Evolutionary conservation across 2,888 invertebrate species (phyloP).

Genomic region (Tyria jacobaeae): DNA sequence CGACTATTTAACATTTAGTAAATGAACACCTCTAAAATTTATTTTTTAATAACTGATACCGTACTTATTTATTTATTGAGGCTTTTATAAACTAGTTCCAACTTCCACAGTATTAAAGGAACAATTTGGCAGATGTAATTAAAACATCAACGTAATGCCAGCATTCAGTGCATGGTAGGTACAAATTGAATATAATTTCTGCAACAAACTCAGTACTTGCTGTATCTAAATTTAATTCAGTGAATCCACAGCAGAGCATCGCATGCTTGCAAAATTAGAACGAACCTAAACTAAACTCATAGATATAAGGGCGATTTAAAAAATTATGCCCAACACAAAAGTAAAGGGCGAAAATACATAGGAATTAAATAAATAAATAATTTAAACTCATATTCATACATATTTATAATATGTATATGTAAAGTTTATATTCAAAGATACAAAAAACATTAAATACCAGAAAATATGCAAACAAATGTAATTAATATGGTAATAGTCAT

Average conservation of each 20-base stretch:
- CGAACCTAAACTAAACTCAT: not conserved
- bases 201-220: not conserved
- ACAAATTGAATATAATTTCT: conserved; percentile 5
- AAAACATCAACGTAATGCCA: conserved; percentile 10
- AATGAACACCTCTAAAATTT: no score
- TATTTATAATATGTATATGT: no score
- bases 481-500: not conserved
- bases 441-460: no score
- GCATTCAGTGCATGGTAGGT: conserved; percentile 4
- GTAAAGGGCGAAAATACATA: no score
- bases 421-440: no score
- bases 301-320: no score
- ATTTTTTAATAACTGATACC: not conserved
- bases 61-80: not conserved
- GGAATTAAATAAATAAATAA: no score
- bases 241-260: conserved; percentile 3
- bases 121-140: conserved; percentile 13
- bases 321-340: no score
- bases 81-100: not conserved
- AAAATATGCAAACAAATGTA: no score
- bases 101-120: conserved; percentile 6
- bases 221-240: conserved; percentile 16
- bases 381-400: no score
- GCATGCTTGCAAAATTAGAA: conserved; percentile 8
- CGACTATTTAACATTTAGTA: no score